phyloP scores from a whole-genome alignment of 2,888 invertebrate species.

The Acleris literana region DNA sequence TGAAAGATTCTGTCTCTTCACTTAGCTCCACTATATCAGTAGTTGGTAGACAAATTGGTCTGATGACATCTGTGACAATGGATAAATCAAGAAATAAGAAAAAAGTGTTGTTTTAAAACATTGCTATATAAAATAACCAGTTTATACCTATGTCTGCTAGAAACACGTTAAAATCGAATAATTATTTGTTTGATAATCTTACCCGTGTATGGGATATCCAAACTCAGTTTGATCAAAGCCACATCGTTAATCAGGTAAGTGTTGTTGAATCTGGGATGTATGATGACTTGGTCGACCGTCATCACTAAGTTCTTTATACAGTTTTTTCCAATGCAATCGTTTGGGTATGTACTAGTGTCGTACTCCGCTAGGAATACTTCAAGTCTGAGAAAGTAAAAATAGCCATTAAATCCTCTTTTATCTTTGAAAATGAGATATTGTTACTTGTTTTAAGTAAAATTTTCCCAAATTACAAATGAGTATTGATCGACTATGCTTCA shows the following conservation, averaged over 20 bases:
- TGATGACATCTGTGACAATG: conserved; percentile 9
- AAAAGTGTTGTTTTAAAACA: too few relatives aligned
- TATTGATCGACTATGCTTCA: too few relatives aligned
- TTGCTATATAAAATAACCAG: too few relatives aligned
- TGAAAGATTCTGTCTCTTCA: not conserved
- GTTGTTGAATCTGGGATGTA: conserved; percentile 15
- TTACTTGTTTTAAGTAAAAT: too few relatives aligned
- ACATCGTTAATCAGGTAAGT: conserved; percentile 17
- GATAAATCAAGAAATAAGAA: not conserved
- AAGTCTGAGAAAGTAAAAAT: conserved; percentile 15
- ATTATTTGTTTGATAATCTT: not conserved
- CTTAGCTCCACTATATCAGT: conserved; percentile 1
- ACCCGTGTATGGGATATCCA: conserved; percentile 19
- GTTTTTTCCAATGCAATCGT: conserved; percentile 9
- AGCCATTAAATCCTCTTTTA: too few relatives aligned
- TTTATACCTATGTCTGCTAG: too few relatives aligned
- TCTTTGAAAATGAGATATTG: too few relatives aligned
- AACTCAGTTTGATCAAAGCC: conserved; percentile 17
- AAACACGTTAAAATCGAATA: not conserved
- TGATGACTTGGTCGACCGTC: conserved; percentile 16
- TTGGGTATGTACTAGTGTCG: conserved; percentile 2
- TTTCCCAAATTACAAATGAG: too few relatives aligned
- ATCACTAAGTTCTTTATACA: conserved; percentile 13
- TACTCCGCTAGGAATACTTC: conserved; percentile 27
- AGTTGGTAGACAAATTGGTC: conserved; percentile 24